Conservation (phyloP, 1,140 invertebrate species). For the Hyphantria cunea region DNA sequence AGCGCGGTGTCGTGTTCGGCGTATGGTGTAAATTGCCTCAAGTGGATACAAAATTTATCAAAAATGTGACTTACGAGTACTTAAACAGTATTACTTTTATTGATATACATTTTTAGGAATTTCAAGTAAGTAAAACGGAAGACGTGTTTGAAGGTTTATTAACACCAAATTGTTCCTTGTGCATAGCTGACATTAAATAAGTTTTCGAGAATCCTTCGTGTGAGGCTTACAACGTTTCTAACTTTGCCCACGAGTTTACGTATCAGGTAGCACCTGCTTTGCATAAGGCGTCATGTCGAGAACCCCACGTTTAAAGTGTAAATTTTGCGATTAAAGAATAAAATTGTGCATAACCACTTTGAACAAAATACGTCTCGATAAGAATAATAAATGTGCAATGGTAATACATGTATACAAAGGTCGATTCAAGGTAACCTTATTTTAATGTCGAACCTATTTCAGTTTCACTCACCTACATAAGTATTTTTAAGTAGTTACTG, state of each 20-base stretch:
- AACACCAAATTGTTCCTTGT: slow-evolving; percentile 27
- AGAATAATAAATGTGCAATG: slow-evolving; percentile 57
- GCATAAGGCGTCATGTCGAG: slow-evolving; percentile 77
- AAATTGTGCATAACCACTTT: slow-evolving; percentile 68
- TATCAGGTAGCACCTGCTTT: slow-evolving; percentile 80
- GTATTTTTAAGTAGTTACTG: slow-evolving; percentile 12
- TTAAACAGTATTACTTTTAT: slow-evolving; percentile 32
- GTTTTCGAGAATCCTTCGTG: slow-evolving; percentile 12
- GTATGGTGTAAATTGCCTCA: slow-evolving; percentile 34
- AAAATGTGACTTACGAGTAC: slow-evolving; percentile 44
- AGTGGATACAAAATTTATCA: slow-evolving; percentile 35
- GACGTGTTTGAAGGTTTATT: background rate
- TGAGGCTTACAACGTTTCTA: slow-evolving; percentile 35
- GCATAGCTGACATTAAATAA: slow-evolving; percentile 7
- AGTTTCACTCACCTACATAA: slow-evolving; percentile 1
- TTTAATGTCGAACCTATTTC: slow-evolving; percentile 22
- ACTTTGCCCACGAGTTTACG: slow-evolving; percentile 38
- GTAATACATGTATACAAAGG: slow-evolving; percentile 45
- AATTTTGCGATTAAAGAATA: slow-evolving; percentile 79
- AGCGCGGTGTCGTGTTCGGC: too few species aligned
- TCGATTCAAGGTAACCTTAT: slow-evolving; percentile 64
- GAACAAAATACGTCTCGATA: slow-evolving; percentile 64
- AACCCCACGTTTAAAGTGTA: slow-evolving; percentile 75
- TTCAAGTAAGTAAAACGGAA: slow-evolving; percentile 8
- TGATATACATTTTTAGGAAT: slow-evolving; percentile 34